Conservation (phyloP, 2,888 invertebrate genomes). For the Thysanoteuthis rhombus region DNA sequence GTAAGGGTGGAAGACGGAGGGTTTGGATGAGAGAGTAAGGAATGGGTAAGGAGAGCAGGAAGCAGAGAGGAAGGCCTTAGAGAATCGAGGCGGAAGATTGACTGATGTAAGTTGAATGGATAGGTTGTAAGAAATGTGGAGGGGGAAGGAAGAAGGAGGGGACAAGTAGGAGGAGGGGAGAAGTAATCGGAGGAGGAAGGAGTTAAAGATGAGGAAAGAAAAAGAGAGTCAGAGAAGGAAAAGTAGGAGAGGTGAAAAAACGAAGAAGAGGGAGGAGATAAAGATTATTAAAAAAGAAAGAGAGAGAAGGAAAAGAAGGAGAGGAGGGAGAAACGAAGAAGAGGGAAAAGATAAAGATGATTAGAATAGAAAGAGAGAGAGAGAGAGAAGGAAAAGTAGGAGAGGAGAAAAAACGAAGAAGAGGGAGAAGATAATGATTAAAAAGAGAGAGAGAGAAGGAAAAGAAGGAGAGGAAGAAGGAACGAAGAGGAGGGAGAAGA, state of each 20-base stretch:
- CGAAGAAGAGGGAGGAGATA: not conserved
- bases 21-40: not conserved
- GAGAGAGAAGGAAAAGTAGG: not conserved
- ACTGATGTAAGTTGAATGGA: too few relatives aligned
- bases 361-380: not conserved
- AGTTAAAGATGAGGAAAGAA: not conserved
- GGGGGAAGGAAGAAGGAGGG: too few relatives aligned
- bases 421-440: not conserved
- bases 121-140: not conserved
- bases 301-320: not conserved
- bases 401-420: not conserved
- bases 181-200: not conserved
- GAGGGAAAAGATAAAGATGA: not conserved
- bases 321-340: not conserved
- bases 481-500: not conserved
- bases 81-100: not conserved
- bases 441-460: not conserved
- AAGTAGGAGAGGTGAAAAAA: not conserved
- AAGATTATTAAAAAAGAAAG: not conserved
- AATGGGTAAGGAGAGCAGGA: not conserved
- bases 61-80: not conserved
- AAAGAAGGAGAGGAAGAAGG: not conserved
- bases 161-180: not conserved
- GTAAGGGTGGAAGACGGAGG: not conserved
- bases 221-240: not conserved